Percentiles rank a stretch among this genome's conserved stretches.
Conservation (phyloP, 2,113 vertebrate genomes). For the Eurypyga helias region DNA sequence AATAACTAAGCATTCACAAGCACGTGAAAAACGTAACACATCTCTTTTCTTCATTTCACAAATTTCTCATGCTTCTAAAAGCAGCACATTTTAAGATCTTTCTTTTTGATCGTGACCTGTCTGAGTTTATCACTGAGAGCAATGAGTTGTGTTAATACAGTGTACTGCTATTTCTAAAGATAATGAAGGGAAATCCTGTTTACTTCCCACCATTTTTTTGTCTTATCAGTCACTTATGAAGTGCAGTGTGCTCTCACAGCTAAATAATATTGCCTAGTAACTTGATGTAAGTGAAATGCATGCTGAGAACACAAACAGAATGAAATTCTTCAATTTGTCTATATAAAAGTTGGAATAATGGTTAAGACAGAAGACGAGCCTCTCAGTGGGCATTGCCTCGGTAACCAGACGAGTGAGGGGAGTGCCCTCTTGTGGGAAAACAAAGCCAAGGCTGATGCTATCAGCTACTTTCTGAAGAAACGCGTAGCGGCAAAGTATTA, state of each 20-base stretch:
- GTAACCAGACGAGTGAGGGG: background rate
- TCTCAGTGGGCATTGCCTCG: background rate
- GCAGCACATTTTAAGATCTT: background rate
- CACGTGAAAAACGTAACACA: background rate
- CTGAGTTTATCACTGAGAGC: background rate
- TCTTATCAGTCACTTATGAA: background rate
- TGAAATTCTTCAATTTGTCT: background rate
- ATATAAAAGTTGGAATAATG: background rate
- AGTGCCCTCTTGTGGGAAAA: conserved; percentile 70
- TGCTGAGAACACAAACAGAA: conserved; percentile 15
- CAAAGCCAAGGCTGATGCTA: background rate
- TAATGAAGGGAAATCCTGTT: background rate
- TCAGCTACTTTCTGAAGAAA: background rate
- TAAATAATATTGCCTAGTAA: background rate
- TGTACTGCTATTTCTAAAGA: background rate
- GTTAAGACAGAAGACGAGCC: background rate
- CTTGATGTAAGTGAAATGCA: conserved; percentile 18
- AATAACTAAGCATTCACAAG: conserved; percentile 19
- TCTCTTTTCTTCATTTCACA: conserved; percentile 10
- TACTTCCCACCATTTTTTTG: background rate
- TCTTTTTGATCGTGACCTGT: conserved; percentile 15
- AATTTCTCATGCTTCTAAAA: conserved; percentile 46
- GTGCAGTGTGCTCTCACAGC: background rate
- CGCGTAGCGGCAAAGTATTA: background rate
- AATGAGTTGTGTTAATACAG: background rate